Conservation (phyloP, 2,113 vertebrate genomes). For the Corythoichthys intestinalis region DNA sequence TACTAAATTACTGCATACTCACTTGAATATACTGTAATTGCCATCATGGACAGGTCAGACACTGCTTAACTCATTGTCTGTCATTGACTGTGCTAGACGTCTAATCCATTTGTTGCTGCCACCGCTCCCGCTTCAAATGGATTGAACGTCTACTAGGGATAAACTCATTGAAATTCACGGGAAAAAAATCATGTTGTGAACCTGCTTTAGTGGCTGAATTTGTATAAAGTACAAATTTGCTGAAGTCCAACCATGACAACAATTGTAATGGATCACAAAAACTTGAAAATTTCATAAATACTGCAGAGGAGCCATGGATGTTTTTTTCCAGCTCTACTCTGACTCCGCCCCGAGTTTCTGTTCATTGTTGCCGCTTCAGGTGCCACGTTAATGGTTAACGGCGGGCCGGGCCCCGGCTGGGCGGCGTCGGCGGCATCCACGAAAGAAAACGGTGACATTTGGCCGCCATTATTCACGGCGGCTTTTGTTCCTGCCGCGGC, state of each 20-base stretch:
- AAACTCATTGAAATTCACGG: too few species aligned
- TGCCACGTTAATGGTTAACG: conserved; percentile 74
- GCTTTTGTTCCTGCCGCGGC: conserved; percentile 65
- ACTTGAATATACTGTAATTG: too few species aligned
- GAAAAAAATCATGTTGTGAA: background rate
- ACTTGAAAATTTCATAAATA: background rate
- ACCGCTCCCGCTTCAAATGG: too few species aligned
- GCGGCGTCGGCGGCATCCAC: conserved; percentile 47
- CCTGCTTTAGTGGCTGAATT: background rate
- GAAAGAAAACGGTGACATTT: conserved; percentile 74
- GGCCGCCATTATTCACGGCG: conserved; percentile 74
- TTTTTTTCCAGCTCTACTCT: conserved; percentile 11
- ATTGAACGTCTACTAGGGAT: too few species aligned
- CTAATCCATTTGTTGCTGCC: too few species aligned
- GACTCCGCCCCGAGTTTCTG: conserved; percentile 30
- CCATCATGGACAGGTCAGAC: too few species aligned
- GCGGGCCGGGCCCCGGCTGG: conserved; percentile 39
- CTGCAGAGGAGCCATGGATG: background rate
- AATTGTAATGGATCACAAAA: too few species aligned
- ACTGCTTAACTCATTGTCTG: too few species aligned
- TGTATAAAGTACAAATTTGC: background rate
- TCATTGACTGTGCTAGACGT: too few species aligned
- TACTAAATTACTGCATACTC: too few species aligned
- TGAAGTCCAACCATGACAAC: background rate
- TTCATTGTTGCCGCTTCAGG: conserved; percentile 60